Percentiles rank a stretch among this genome's conserved stretches.
Evolutionary conservation across 1,140 invertebrate species (phyloP).

Genomic region (Tetragnatha versicolor): DNA sequence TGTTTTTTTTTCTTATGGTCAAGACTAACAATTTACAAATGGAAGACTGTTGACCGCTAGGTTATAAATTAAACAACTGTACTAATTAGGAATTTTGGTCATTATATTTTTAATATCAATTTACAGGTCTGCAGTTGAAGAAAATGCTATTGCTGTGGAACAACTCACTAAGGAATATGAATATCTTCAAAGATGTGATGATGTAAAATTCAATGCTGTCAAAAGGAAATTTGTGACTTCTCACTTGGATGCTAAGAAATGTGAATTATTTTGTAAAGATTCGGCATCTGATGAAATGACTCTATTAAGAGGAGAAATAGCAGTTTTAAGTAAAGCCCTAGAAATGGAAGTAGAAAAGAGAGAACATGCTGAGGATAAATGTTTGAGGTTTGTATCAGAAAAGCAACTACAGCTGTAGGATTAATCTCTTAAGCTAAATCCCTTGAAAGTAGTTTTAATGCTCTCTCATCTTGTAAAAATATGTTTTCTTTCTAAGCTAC

Average conservation of each 20-base stretch:
- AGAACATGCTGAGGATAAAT: conserved; percentile 26
- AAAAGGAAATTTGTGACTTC: conserved; percentile 4
- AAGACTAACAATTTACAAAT: background rate
- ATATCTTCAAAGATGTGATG: background rate
- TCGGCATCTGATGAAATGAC: conserved; percentile 8
- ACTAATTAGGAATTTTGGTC: background rate
- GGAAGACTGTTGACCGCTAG: background rate
- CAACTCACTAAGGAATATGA: background rate
- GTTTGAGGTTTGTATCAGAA: conserved; percentile 20
- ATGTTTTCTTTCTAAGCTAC: too few relatives aligned
- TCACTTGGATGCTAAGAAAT: background rate
- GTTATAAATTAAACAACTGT: background rate
- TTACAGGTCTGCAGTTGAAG: background rate
- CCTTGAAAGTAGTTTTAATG: too few relatives aligned
- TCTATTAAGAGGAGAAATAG: conserved; percentile 23
- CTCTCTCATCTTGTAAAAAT: too few relatives aligned
- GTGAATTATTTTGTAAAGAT: background rate
- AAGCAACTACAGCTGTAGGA: too few relatives aligned
- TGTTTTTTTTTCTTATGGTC: background rate
- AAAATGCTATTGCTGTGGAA: background rate
- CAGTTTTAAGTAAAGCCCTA: conserved; percentile 24
- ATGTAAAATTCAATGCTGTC: background rate
- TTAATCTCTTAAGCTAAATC: too few relatives aligned
- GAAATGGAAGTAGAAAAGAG: conserved; percentile 27
- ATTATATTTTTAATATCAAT: background rate